Evolutionary conservation across 2,888 invertebrate genomes (phyloP), one percentile per base, ranked within the genome.

Genomic region (Tenthredo scrophulariae): DNA sequence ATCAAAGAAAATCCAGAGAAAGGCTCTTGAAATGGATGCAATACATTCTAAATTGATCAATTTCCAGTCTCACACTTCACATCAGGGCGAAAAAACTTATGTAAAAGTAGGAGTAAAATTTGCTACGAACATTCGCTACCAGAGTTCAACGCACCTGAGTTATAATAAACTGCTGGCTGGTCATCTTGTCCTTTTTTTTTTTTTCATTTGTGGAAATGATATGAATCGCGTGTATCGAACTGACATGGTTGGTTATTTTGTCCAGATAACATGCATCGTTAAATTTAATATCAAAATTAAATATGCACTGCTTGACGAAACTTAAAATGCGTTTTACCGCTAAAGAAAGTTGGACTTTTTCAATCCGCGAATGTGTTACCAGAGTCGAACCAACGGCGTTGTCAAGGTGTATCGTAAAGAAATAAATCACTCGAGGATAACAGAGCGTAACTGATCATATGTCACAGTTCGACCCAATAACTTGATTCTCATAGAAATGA

Each of bases 361-460:
- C 46, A 33, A 62, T 40, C 58, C 80, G 37, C 58, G 33, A 37
- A 80, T 58, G 18, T 80, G 58, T 46, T 79, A 6, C 22, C 22
- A 37, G 62, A 40, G 79, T 80, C 40, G 62, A 22, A 62, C 40
- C n/a, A 10, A 7, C 33, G n/a, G 9, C 77, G 54, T 80, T 62
- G 80, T 62, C 62, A 40, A 62, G 6, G 40, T 7, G 62, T 67
- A 83, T 70, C 43, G 33, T 33, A 18, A 54, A 77, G 33, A 77
- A 77, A 80, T 62, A n/a, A 83, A 83, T 83, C 46, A 54, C 46
- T 65, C 46, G 83, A 46, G 65, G 43, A 70, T 67, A 83, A 67
- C 50, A 83, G 83, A 83, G 83, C 83, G 83, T 83, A 33, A 83
- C 83, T 50, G 80, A 80, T 80, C 80, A 62, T 58, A 80, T 62